These are phyloP conservation scores for Kryphioiulus occultus DNA, from an alignment of 2,888 invertebrate species.

Conservation along the genomic window DNA sequence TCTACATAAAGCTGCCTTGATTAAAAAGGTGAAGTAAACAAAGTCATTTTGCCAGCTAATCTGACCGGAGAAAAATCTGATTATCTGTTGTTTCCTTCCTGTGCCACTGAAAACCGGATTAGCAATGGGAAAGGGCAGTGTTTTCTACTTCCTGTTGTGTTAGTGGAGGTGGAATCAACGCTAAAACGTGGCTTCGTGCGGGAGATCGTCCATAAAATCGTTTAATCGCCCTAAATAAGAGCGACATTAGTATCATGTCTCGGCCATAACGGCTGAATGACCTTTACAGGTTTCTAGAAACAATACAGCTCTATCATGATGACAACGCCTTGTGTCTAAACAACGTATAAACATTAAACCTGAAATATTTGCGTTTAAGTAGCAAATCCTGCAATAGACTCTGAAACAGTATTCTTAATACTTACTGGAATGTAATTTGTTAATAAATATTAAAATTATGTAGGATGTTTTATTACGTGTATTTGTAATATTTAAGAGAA, in stretches of 20 bases:
- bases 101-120: neutral
- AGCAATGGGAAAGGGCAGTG: neutral
- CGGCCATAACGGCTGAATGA: neutral
- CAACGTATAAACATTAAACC: too few relatives aligned
- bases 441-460: too few relatives aligned
- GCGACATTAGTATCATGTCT: conserved; percentile 8
- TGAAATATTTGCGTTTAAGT: too few relatives aligned
- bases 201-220: neutral
- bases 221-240: conserved; percentile 28
- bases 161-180: neutral
- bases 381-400: too few relatives aligned
- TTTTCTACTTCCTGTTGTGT: neutral
- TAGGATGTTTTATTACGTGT: too few relatives aligned
- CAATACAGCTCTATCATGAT: neutral
- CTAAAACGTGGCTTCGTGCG: neutral
- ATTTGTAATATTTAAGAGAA: too few relatives aligned
- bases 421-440: too few relatives aligned
- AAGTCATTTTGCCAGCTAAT: too few relatives aligned
- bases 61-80: neutral
- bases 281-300: neutral
- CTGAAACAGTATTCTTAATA: too few relatives aligned
- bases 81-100: neutral
- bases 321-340: neutral
- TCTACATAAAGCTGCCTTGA: too few relatives aligned
- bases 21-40: too few relatives aligned